These are phyloP conservation scores for Dasysyrphus albostriatus DNA, from an alignment of 2,888 invertebrate species.

Conservation along the genomic window DNA sequence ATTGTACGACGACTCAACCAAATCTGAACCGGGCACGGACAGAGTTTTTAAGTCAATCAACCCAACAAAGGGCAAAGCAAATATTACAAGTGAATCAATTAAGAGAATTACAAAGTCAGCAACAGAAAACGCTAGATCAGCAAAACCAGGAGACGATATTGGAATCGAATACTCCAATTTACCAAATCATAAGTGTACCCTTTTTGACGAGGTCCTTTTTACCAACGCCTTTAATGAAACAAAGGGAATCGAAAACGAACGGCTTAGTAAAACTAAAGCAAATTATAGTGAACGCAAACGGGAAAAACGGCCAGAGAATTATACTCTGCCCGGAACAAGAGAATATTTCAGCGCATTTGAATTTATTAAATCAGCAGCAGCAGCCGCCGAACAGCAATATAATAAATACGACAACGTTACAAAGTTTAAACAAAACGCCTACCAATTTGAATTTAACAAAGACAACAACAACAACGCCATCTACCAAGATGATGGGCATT, in stretches of 20 bases:
- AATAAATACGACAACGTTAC: conserved; percentile 56
- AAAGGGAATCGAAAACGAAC: conserved; percentile 50
- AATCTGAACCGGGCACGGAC: conserved; percentile 37
- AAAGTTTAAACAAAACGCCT: conserved; percentile 42
- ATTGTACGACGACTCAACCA: conserved; percentile 11
- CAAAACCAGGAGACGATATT: conserved; percentile 43
- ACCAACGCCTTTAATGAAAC: conserved; percentile 45
- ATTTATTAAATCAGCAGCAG: conserved; percentile 54
- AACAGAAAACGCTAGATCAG: conserved; percentile 38
- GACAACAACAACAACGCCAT: conserved; percentile 57
- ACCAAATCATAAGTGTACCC: conserved; percentile 69
- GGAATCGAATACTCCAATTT: conserved; percentile 46
- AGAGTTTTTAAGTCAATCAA: conserved; percentile 44
- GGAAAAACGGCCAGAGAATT: conserved; percentile 49
- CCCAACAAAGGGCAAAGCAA: conserved; percentile 39
- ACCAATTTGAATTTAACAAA: conserved; percentile 62
- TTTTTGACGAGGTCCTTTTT: conserved; percentile 69
- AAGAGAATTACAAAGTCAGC: conserved; percentile 46
- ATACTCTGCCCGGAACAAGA: conserved; percentile 41
- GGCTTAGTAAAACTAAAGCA: conserved; percentile 54
- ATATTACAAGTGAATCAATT: conserved; percentile 29
- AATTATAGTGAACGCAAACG: conserved; percentile 56
- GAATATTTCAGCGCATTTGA: conserved; percentile 60
- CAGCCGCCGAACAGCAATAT: conserved; percentile 46
- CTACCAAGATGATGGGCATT: conserved; percentile 60